Evolutionary conservation across 2,113 vertebrate genomes (phyloP), one percentile per base, ranked within the genome.

Genomic region (Stomatorhinus ivindoensis): DNA sequence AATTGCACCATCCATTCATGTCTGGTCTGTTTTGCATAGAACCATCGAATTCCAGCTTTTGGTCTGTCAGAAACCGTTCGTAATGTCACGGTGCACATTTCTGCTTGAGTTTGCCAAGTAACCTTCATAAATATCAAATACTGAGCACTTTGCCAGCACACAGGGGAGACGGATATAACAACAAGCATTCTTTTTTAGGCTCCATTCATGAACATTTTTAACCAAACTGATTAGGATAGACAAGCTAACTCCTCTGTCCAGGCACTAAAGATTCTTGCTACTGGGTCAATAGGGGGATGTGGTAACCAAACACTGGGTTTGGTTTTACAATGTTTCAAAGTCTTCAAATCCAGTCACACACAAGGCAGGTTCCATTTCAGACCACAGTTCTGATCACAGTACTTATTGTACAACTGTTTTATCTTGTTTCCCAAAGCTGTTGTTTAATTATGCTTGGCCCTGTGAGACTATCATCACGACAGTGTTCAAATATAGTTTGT

Each of bases 91-190:
- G 24, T 35, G 42, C 88, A 55, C 27, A 35, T 87, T 24, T 85
- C 50, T 88, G 86, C 88, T 89, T 80, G 46, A 55, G 55, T 21
- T 90, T 88, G 88, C 89, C 55, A 90, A 35, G 86, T 87, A 46
- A 87, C 89, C 73, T 85, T 80, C 76, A 55, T 11, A 82, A 73
- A 76, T 35, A 42, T 76, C 13, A 39, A 39, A 8, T 80, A 42
- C 73, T 39, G 35, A 19, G 73, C 11, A 9, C 69, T 35, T 76
- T 76, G 69, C 27, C 69, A 15, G 31, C 31, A 73, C 27, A 15
- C 35, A 39, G 73, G 73, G 19, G 35, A 80, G 73, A 80, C 10
- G 11, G 5, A 80, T 19, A 7, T 19, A 80, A 80, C 73, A 80
- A 42, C 17, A 42, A 19, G 35, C 13, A 39, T 17, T 76, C 3